Evolutionary conservation across 1,140 invertebrate genomes (phyloP), one percentile per base, ranked within the genome.

Genomic region (Drosophila punjabiensis): DNA sequence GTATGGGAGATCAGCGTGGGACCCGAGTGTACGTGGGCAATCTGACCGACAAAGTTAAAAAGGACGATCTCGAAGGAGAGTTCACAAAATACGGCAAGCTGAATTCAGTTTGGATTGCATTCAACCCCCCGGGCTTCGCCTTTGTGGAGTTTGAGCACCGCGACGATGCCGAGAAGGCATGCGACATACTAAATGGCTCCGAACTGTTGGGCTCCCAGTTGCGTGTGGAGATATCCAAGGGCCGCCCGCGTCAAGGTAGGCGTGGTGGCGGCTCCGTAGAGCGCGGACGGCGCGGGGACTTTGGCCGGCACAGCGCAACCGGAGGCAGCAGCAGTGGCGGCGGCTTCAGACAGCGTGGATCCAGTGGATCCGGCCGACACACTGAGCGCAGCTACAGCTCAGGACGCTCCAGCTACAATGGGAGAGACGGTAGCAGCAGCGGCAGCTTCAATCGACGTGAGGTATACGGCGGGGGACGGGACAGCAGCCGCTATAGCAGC

Each of bases 81-180:
- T 97, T 97, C 93, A 96, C 96, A 84, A 96, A 96, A 94, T 99
- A 97, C 94, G 98, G 98, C 58, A 97, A 97, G 94, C 95, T 98
- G 89, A 98, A 97, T 94, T 99, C 96, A 93, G 98, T 99, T 48
- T 99, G 98, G 98, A 97, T 99, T 69, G 98, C 98, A 37, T 96
- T 98, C 92, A 98, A 98, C 93, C 98, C 97, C 79, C 97, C 96
- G 82, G 98, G 98, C 79, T 99, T 99, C 95, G 99, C 99, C 59
- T 99, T 99, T 95, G 97, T 99, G 90, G 98, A 99, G 94, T 99
- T 99, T 95, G 97, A 98, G 94, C 98, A 98, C 93, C 95, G 96
- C 87, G 96, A 97, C 91, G 98, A 99, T 94, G 98, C 98, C 33
- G 97, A 98, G 93, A 96, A 98, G 93, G 98, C 98, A 39, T 98